These are phyloP conservation scores for Merodon equestris DNA, from an alignment of 2,888 invertebrate species.

Conservation along the genomic window DNA sequence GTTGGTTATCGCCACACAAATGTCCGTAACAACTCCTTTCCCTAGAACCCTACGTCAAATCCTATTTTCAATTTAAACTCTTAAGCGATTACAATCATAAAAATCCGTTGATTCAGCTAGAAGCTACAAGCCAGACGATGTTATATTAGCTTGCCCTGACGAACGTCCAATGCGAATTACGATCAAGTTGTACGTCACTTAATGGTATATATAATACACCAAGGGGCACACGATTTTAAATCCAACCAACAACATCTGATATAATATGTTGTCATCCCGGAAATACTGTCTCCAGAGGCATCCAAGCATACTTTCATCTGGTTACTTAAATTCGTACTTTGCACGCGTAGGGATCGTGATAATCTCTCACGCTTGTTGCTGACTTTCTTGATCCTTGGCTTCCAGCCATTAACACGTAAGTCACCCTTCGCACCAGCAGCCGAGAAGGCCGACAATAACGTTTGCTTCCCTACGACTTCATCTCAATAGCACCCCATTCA, in stretches of 20 bases:
- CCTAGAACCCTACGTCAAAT: no score
- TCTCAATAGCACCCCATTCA: no score
- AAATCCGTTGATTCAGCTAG: slow-evolving; percentile 78
- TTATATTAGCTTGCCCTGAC: slow-evolving; percentile 76
- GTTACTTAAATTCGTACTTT: slow-evolving; percentile 91
- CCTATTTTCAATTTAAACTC: no score
- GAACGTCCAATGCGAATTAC: slow-evolving; percentile 86
- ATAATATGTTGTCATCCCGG: slow-evolving; percentile 95
- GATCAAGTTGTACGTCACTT: slow-evolving; percentile 88
- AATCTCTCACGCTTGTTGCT: slow-evolving; percentile 93
- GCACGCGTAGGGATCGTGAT: slow-evolving; percentile 89
- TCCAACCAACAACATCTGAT: slow-evolving; percentile 83
- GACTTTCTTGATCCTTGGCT: slow-evolving; percentile 98
- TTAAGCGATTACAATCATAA: slow-evolving; percentile 79
- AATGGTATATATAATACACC: slow-evolving; percentile 86
- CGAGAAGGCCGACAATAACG: slow-evolving; percentile 81
- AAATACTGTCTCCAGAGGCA: slow-evolving; percentile 91
- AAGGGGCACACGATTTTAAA: slow-evolving; percentile 88
- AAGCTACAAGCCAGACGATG: slow-evolving; percentile 75
- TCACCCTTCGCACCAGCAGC: slow-evolving; percentile 86
- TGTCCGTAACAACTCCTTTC: no score
- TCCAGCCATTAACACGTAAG: slow-evolving; percentile 90
- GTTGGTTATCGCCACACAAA: no score
- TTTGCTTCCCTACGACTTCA: slow-evolving; percentile 81
- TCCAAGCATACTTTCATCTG: slow-evolving; percentile 97